Conservation (phyloP, 2,797 vertebrate species). For the Cirrhinus molitorella region DNA sequence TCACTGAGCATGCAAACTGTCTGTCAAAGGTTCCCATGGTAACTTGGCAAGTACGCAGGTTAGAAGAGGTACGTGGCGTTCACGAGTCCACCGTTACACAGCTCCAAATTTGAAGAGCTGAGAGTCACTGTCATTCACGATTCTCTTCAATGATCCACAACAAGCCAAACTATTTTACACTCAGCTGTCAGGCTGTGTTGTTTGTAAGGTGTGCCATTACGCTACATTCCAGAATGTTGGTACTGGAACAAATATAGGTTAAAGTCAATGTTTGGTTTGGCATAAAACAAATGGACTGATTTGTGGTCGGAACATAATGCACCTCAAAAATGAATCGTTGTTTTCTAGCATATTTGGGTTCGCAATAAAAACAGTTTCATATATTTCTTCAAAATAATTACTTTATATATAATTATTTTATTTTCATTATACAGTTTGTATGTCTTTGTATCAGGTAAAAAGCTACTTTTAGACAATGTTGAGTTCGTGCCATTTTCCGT, state of each 20-base stretch:
- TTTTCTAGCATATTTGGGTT: not conserved
- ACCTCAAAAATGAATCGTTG: not conserved
- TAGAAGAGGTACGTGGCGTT: conserved; percentile 65
- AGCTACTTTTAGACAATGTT: not conserved
- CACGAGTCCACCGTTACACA: not conserved
- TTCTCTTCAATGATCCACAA: not conserved
- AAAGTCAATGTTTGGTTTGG: not conserved
- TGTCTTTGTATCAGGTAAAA: not conserved
- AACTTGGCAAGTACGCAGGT: conserved; percentile 63
- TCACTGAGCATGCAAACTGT: conserved; percentile 67
- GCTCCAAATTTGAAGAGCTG: not conserved
- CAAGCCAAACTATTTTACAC: too few relatives aligned
- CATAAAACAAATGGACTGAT: not conserved
- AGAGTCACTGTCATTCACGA: not conserved
- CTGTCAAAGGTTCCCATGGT: conserved; percentile 59
- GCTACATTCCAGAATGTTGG: too few relatives aligned
- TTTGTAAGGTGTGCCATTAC: not conserved
- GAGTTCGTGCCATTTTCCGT: not conserved
- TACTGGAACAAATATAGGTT: not conserved
- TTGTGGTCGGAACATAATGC: not conserved
- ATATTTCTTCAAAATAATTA: not conserved
- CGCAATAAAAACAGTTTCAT: not conserved
- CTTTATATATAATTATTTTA: too few relatives aligned
- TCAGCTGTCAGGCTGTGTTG: not conserved
- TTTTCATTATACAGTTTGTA: not conserved